These are phyloP conservation scores for Pristis pectinata DNA, from an alignment of 2,797 vertebrate species.

Conservation along the genomic window DNA sequence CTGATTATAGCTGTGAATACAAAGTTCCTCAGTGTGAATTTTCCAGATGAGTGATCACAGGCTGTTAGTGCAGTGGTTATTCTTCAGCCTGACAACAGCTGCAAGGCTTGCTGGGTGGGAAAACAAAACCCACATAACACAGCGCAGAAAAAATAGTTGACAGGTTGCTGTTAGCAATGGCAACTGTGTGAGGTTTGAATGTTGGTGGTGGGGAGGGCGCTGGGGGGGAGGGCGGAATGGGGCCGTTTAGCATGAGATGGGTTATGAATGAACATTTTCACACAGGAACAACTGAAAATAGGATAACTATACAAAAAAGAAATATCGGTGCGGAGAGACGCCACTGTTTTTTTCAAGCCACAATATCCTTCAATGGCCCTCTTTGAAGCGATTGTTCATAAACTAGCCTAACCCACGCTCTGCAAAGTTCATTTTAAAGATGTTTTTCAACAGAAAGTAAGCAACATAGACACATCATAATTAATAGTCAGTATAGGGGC, in stretches of 20 bases:
- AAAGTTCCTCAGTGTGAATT: constrained; percentile 70
- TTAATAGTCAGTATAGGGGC: not conserved
- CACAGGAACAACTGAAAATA: constrained; percentile 34
- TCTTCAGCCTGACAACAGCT: constrained; percentile 66
- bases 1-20: constrained; percentile 65
- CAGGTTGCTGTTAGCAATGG: constrained; percentile 70
- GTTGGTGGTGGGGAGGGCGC: constrained; percentile 46
- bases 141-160: constrained; percentile 61
- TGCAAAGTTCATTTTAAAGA: not conserved
- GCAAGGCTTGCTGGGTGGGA: constrained; percentile 63
- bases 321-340: constrained; percentile 22
- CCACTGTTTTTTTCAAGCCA: not conserved
- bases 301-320: constrained; percentile 33
- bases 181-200: constrained; percentile 65
- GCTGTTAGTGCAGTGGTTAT: constrained; percentile 57
- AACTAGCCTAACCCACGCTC: not conserved
- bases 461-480: not conserved
- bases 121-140: constrained; percentile 64
- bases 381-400: constrained; percentile 4
- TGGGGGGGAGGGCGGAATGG: constrained; percentile 39
- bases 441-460: not conserved
- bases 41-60: constrained; percentile 77
- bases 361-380: not conserved
- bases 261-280: constrained; percentile 37
- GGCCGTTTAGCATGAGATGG: constrained; percentile 36